A percentile compares a stretch with the other conserved stretches of the same genome.
Evolutionary conservation across 1,140 invertebrate species (phyloP).

Genomic region (Magallana gigas): DNA sequence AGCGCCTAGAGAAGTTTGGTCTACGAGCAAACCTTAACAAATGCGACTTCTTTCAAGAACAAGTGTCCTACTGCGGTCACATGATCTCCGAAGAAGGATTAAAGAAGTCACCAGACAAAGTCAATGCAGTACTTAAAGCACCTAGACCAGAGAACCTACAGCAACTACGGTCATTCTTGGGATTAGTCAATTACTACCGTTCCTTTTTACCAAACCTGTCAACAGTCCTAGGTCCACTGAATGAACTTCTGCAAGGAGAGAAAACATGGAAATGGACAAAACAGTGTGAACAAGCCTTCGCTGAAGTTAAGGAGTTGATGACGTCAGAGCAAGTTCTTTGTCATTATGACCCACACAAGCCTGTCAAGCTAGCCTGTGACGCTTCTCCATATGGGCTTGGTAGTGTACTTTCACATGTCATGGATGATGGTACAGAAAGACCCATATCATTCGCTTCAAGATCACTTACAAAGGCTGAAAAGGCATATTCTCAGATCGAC

Average conservation of each 20-base stretch:
- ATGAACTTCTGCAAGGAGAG: constrained; percentile 44
- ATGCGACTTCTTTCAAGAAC: constrained; percentile 48
- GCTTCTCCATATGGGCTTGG: constrained; percentile 80
- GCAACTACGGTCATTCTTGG: constrained; percentile 45
- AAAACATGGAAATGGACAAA: constrained; percentile 42
- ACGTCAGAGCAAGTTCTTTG: constrained; percentile 30
- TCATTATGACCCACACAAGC: constrained; percentile 40
- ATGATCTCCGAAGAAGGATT: constrained; percentile 36
- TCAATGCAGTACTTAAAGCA: constrained; percentile 47
- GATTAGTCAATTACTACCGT: constrained; percentile 53
- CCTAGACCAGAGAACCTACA: constrained; percentile 38
- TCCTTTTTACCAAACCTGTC: constrained; percentile 39
- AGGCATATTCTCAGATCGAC: constrained; percentile 79
- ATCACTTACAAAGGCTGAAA: constrained; percentile 74
- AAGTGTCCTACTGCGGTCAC: constrained; percentile 40
- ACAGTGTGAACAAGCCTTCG: constrained; percentile 26
- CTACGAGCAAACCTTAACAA: constrained; percentile 45
- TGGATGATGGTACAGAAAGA: constrained; percentile 74
- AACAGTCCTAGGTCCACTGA: constrained; percentile 41
- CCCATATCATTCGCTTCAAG: constrained; percentile 78
- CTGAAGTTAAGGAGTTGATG: constrained; percentile 23
- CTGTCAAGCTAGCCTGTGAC: constrained; percentile 75
- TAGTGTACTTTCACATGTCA: constrained; percentile 78
- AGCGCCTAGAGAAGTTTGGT: constrained; percentile 40
- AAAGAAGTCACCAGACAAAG: constrained; percentile 46